Evolutionary conservation across 2,113 vertebrate species (phyloP).

Genomic region (Hippoglossus stenolepis): DNA sequence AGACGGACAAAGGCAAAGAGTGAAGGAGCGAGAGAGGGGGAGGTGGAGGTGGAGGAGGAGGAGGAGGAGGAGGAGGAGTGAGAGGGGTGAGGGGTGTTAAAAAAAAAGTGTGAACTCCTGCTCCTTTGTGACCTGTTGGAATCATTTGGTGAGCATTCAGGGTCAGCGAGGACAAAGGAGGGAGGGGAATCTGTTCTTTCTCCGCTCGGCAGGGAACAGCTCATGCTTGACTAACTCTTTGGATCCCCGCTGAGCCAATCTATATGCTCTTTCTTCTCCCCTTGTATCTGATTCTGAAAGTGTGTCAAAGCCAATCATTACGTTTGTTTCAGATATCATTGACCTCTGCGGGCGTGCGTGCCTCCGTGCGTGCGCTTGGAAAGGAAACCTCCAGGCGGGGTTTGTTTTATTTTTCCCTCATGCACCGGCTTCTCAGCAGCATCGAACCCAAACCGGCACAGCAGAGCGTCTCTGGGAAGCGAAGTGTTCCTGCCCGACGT

Average conservation of each 20-base stretch:
- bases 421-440: slow-evolving; percentile 47
- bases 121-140: slow-evolving; percentile 73
- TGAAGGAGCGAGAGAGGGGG: neutral
- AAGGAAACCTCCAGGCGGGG: slow-evolving; percentile 43
- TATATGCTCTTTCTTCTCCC: slow-evolving; percentile 68
- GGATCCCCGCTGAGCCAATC: slow-evolving; percentile 58
- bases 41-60: slow-evolving; percentile 8
- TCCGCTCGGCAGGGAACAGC: slow-evolving; percentile 55
- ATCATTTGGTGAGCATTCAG: slow-evolving; percentile 66
- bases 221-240: slow-evolving; percentile 60
- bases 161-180: slow-evolving; percentile 66
- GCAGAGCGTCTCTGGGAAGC: slow-evolving; percentile 59
- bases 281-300: slow-evolving; percentile 68
- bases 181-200: slow-evolving; percentile 58
- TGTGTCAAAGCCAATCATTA: slow-evolving; percentile 72
- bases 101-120: slow-evolving; percentile 64
- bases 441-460: slow-evolving; percentile 51
- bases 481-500: slow-evolving; percentile 49
- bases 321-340: slow-evolving; percentile 68
- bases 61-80: slow-evolving; percentile 1
- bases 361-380: slow-evolving; percentile 20
- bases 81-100: slow-evolving; percentile 43
- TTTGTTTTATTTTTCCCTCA: slow-evolving; percentile 43
- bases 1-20: slow-evolving; percentile 32
- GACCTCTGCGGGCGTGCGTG: slow-evolving; percentile 47